These are phyloP conservation scores for Ditylenchus weischeri DNA, from an alignment of 2,888 invertebrate species.

Conservation along the genomic window DNA sequence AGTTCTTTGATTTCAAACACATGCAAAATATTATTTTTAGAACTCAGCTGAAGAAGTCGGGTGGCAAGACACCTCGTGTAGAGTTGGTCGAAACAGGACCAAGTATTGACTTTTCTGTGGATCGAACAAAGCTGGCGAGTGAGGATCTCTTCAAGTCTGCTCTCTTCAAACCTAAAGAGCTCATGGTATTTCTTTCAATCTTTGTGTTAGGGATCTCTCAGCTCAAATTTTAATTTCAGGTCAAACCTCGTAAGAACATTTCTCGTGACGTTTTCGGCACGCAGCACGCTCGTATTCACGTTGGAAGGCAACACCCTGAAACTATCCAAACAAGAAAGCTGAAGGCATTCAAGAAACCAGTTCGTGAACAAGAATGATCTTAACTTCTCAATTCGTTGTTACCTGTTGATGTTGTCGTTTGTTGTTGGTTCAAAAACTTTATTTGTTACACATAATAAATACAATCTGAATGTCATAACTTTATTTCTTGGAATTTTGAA, in stretches of 20 bases:
- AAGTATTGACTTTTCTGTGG: slow-evolving; percentile 77
- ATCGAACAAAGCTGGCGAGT: slow-evolving; percentile 82
- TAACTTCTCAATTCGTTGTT: no score
- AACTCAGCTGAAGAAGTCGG: slow-evolving; percentile 83
- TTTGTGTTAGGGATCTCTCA: not conserved
- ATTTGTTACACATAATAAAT: no score
- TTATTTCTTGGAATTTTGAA: no score
- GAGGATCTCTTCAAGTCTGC: slow-evolving; percentile 70
- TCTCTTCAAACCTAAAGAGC: slow-evolving; percentile 72
- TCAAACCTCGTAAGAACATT: slow-evolving; percentile 84
- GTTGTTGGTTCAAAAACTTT: no score
- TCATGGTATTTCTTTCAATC: not conserved
- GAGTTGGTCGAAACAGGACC: slow-evolving; percentile 93
- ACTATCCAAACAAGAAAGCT: slow-evolving; percentile 71
- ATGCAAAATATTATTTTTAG: slow-evolving; percentile 61
- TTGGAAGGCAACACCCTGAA: slow-evolving; percentile 81
- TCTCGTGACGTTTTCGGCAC: slow-evolving; percentile 81
- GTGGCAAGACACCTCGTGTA: slow-evolving; percentile 79
- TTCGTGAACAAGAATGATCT: no score
- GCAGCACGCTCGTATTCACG: slow-evolving; percentile 84
- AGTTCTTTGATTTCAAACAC: not conserved
- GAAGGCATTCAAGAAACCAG: no score
- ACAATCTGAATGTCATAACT: no score
- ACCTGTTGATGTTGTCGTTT: no score
- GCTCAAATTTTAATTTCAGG: slow-evolving; percentile 54